phyloP scores from a whole-genome alignment of 2,113 vertebrate species.

The Monarcha castaneiventris region DNA sequence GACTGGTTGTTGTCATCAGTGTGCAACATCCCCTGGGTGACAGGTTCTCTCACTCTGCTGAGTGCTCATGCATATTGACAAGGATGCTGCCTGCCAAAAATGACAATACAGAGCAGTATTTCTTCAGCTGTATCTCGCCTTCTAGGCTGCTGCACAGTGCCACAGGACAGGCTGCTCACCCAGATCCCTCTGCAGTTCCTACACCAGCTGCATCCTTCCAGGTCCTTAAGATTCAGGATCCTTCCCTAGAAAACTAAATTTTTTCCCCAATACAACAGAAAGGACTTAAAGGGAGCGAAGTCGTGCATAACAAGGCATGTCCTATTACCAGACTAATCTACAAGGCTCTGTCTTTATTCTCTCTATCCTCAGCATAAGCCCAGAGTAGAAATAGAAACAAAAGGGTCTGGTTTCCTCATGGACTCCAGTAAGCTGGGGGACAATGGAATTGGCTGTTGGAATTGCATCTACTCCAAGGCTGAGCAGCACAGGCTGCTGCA shows the following conservation, averaged over 20 bases:
- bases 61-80: constrained; percentile 35
- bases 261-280: background rate
- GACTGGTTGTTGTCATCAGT: constrained; percentile 16
- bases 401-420: background rate
- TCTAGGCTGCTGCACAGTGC: background rate
- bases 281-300: background rate
- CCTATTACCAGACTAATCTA: constrained; percentile 7
- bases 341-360: constrained; percentile 15
- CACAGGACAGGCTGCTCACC: background rate
- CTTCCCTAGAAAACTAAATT: background rate
- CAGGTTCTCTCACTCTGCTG: background rate
- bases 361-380: constrained; percentile 16
- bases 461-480: background rate
- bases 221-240: background rate
- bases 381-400: constrained; percentile 44
- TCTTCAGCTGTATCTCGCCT: background rate
- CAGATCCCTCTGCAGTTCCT: background rate
- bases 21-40: constrained; percentile 25
- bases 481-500: background rate
- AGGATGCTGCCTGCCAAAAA: constrained; percentile 33
- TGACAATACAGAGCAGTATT: background rate
- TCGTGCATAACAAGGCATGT: background rate
- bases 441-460: background rate
- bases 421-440: background rate
- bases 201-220: background rate